phyloP scores from a whole-genome alignment of 2,797 vertebrate genomes.

The Anniella stebbinsi region DNA sequence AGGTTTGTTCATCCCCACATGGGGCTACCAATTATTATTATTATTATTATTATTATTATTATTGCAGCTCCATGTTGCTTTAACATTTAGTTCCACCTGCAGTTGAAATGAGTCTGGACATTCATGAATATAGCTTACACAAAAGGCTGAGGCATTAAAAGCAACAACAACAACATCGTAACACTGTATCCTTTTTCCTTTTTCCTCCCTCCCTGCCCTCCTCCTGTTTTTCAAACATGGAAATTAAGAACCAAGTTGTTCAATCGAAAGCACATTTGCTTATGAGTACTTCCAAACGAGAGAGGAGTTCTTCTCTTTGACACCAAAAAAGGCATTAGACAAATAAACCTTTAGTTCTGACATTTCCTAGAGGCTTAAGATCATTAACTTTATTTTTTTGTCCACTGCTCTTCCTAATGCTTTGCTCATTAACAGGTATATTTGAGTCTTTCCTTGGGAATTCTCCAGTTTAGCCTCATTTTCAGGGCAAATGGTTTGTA shows the following conservation, averaged over 20 bases:
- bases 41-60: not conserved
- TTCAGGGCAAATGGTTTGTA: slow-evolving; percentile 74
- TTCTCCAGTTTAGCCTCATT: slow-evolving; percentile 75
- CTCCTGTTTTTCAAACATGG: slow-evolving; percentile 25
- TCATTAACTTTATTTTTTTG: slow-evolving; percentile 48
- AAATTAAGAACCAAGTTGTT: slow-evolving; percentile 45
- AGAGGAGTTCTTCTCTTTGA: slow-evolving; percentile 41
- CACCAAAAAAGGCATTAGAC: slow-evolving; percentile 61
- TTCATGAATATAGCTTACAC: not conserved
- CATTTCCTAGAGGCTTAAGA: slow-evolving; percentile 67
- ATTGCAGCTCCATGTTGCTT: not conserved
- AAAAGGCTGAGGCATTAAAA: slow-evolving; percentile 23
- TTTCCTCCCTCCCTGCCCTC: not conserved
- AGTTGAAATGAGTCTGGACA: not conserved
- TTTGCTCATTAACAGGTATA: slow-evolving; percentile 78
- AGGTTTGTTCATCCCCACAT: too few species aligned
- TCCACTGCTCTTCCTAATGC: slow-evolving; percentile 44
- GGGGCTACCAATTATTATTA: not conserved
- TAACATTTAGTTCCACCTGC: not conserved
- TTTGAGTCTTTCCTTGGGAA: slow-evolving; percentile 82
- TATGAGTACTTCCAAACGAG: slow-evolving; percentile 53
- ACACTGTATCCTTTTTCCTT: not conserved
- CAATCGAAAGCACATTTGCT: slow-evolving; percentile 62
- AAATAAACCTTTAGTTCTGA: slow-evolving; percentile 70
- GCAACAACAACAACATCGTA: not conserved